These are phyloP conservation scores for Parascotia fuliginaria DNA, from an alignment of 2,888 invertebrate genomes.

Conservation along the genomic window DNA sequence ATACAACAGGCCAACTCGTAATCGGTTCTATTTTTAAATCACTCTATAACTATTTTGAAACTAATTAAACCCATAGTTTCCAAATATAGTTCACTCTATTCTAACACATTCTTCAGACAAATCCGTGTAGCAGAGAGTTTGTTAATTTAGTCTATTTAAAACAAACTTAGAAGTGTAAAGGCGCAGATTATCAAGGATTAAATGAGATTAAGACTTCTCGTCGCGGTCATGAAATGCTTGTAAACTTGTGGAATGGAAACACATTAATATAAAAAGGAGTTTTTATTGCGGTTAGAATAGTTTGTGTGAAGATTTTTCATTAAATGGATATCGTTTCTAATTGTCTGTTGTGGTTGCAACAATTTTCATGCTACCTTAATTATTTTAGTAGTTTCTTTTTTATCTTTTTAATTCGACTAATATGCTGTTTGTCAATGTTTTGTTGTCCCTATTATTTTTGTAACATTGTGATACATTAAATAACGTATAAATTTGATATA, in stretches of 20 bases:
- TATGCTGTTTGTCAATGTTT: too few relatives aligned
- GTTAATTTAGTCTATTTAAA: slow-evolving; percentile 44
- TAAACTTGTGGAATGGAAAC: slow-evolving; percentile 12
- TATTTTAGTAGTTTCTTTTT: too few relatives aligned
- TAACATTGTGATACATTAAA: too few relatives aligned
- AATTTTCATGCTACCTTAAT: neutral
- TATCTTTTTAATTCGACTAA: too few relatives aligned
- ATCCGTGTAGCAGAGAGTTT: slow-evolving; percentile 35
- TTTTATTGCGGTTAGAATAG: slow-evolving; percentile 1
- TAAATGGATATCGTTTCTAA: neutral
- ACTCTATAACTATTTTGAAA: slow-evolving; percentile 6
- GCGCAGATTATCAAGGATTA: slow-evolving; percentile 16
- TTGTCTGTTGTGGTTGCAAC: too few relatives aligned
- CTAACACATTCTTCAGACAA: slow-evolving; percentile 20
- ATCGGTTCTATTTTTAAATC: neutral
- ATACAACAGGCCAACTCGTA: too few relatives aligned
- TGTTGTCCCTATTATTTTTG: too few relatives aligned
- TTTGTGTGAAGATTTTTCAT: neutral
- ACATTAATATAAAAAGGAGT: slow-evolving; percentile 2
- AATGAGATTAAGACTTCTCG: slow-evolving; percentile 4
- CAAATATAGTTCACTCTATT: slow-evolving; percentile 28
- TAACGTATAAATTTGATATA: too few relatives aligned
- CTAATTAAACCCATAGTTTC: slow-evolving; percentile 7
- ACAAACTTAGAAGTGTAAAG: slow-evolving; percentile 27
- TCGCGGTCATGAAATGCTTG: slow-evolving; percentile 6